These are phyloP conservation scores for Halichondria panicea DNA, from an alignment of 37 sponge, comb jelly and placozoan genomes.

Conservation along the genomic window DNA sequence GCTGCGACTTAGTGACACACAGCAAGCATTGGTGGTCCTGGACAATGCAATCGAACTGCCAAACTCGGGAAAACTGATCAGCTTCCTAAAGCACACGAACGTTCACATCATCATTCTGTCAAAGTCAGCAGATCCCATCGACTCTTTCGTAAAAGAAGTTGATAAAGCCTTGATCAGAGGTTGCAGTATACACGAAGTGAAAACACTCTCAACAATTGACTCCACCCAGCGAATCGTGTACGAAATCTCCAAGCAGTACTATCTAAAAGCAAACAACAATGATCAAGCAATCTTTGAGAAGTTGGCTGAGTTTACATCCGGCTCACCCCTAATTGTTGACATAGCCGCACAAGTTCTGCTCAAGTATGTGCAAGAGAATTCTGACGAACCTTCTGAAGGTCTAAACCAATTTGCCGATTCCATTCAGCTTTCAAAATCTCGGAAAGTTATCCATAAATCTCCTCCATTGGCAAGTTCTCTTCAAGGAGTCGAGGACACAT, in stretches of 20 bases:
- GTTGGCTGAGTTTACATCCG: background rate
- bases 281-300: background rate
- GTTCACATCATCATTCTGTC: conserved; percentile 24
- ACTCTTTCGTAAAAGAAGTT: conserved; percentile 7
- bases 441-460: background rate
- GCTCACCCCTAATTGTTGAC: background rate
- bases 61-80: background rate
- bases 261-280: conserved; percentile 1
- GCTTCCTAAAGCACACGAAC: conserved; percentile 12
- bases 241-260: background rate
- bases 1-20: background rate
- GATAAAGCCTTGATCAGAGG: conserved; percentile 19
- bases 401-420: background rate
- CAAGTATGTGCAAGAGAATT: background rate
- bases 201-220: conserved; percentile 16
- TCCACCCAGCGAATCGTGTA: conserved; percentile 31
- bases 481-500: background rate
- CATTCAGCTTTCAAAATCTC: too few relatives aligned
- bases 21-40: conserved; percentile 27
- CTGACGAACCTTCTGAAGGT: background rate
- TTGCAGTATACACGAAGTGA: background rate
- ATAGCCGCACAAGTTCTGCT: background rate
- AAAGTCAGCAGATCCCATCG: conserved; percentile 5
- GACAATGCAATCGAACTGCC: conserved; percentile 20
- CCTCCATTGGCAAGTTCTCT: background rate